These are phyloP conservation scores for Myanophis thanlyinensis DNA, from an alignment of 2,113 vertebrate species.

Conservation along the genomic window DNA sequence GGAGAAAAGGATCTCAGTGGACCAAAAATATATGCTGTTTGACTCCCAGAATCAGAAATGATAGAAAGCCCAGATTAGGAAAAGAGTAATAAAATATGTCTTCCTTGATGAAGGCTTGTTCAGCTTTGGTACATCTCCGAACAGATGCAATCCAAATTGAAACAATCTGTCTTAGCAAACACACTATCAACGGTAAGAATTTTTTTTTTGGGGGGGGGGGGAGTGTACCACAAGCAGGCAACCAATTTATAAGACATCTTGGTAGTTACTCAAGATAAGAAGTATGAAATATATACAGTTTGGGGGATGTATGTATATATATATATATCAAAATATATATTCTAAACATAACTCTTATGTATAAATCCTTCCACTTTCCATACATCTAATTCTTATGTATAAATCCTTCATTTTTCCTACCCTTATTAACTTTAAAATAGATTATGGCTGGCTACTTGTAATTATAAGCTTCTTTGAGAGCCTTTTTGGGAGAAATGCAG, in stretches of 20 bases:
- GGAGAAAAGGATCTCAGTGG: not conserved
- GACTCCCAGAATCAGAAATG: not conserved
- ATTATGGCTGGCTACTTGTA: not conserved
- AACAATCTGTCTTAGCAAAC: not conserved
- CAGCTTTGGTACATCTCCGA: not conserved
- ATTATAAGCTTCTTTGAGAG: not conserved
- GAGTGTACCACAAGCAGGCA: not conserved
- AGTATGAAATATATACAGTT: not conserved
- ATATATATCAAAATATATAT: no score
- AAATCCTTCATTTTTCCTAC: not conserved
- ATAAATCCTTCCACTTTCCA: not conserved
- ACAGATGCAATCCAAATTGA: not conserved
- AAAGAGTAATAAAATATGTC: not conserved
- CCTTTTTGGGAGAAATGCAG: not conserved
- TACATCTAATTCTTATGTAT: not conserved
- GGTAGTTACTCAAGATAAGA: not conserved
- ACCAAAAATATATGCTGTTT: not conserved
- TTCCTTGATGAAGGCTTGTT: not conserved
- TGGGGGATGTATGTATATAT: no score
- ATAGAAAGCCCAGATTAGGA: not conserved
- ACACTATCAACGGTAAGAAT: not conserved
- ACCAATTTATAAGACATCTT: not conserved
- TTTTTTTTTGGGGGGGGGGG: accelerated
- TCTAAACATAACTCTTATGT: no score
- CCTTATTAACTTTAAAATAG: not conserved